phyloP scores from a whole-genome alignment of 2,888 invertebrate species.

The Diarsia brunnea region DNA sequence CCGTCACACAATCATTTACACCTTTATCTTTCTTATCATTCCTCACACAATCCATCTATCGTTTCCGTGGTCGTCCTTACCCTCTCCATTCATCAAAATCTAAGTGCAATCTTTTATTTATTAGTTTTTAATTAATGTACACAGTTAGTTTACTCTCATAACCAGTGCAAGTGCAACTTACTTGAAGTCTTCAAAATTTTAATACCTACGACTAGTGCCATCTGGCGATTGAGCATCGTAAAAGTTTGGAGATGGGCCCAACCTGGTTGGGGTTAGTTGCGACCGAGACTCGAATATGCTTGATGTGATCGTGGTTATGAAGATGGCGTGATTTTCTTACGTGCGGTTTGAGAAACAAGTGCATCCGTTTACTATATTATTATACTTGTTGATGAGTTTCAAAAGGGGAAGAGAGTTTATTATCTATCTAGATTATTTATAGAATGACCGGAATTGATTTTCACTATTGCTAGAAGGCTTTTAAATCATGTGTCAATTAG shows the following conservation, averaged over 20 bases:
- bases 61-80: too few species aligned
- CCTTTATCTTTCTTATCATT: too few species aligned
- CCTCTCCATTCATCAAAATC: neutral
- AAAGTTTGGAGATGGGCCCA: neutral
- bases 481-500: neutral
- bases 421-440: neutral
- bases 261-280: neutral
- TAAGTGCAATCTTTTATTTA: too few species aligned
- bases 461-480: neutral
- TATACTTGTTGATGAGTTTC: neutral
- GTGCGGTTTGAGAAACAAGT: neutral
- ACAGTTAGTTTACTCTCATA: too few species aligned
- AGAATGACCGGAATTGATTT: neutral
- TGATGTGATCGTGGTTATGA: neutral
- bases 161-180: neutral
- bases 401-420: neutral
- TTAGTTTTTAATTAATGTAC: too few species aligned
- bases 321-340: slow-evolving; percentile 33
- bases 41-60: too few species aligned
- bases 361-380: neutral
- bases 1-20: too few species aligned
- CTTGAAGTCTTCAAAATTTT: neutral
- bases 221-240: slow-evolving; percentile 5
- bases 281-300: neutral
- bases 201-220: slow-evolving; percentile 21